Conservation (phyloP, 1,140 invertebrate genomes). For the Daktulosphaira vitifoliae region DNA sequence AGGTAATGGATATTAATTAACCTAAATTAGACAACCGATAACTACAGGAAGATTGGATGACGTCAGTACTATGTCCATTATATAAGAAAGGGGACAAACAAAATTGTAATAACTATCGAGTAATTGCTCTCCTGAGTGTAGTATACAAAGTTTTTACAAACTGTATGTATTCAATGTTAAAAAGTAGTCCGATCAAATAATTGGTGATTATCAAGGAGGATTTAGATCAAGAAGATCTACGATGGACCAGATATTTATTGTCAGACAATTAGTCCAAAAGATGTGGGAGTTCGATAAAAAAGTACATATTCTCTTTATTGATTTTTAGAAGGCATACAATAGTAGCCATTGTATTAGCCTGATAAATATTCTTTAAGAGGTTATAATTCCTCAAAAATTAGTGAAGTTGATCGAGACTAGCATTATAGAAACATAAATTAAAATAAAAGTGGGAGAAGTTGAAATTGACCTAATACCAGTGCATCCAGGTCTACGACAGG, state of each 20-base stretch:
- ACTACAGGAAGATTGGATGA: constrained; percentile 38
- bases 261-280: neutral
- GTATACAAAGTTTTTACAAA: constrained; percentile 37
- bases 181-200: constrained; percentile 16
- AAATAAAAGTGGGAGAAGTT: neutral
- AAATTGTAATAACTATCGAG: constrained; percentile 39
- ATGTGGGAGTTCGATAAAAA: neutral
- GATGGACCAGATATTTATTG: constrained; percentile 1
- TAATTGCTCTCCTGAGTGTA: constrained; percentile 35
- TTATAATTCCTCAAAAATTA: neutral
- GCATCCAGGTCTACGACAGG: constrained; percentile 15
- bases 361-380: neutral
- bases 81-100: constrained; percentile 39
- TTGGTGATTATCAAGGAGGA: constrained; percentile 28
- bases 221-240: constrained; percentile 2
- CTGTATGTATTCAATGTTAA: constrained; percentile 16
- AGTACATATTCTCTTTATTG: neutral
- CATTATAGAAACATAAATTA: neutral
- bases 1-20: neutral
- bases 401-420: neutral
- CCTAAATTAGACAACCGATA: constrained; percentile 32
- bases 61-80: constrained; percentile 36
- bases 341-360: neutral
- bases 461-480: neutral
- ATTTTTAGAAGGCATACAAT: neutral